These are phyloP conservation scores for Notoglanidium macrostoma DNA, from an alignment of 2,797 vertebrate genomes.

Conservation along the genomic window DNA sequence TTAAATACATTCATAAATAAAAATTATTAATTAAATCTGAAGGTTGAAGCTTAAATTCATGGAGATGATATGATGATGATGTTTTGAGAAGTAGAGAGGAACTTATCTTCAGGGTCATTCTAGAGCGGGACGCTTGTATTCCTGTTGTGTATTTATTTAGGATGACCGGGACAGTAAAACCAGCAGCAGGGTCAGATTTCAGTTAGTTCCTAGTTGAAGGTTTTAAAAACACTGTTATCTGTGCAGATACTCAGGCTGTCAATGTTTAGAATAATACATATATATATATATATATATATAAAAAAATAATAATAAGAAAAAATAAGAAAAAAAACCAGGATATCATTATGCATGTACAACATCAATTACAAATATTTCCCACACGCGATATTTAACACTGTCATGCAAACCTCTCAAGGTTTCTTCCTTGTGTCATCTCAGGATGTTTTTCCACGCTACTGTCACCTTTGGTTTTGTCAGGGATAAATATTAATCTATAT, in stretches of 20 bases:
- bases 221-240: constrained; percentile 10
- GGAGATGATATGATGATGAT: not conserved
- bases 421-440: not conserved
- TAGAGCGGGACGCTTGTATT: not conserved
- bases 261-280: not conserved
- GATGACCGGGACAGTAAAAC: not conserved
- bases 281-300: not conserved
- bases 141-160: constrained; percentile 2
- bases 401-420: not conserved
- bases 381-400: not conserved
- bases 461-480: not conserved
- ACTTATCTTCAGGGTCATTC: not conserved
- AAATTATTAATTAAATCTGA: not conserved
- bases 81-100: not conserved
- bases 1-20: not conserved
- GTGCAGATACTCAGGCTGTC: not conserved
- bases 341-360: not conserved
- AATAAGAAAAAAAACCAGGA: no score
- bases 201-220: constrained; percentile 3
- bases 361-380: not conserved
- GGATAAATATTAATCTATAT: no score
- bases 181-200: constrained; percentile 8
- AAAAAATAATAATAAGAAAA: not conserved
- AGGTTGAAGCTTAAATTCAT: not conserved
- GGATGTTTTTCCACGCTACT: no score